These are phyloP conservation scores for Lithodes maja DNA, from an alignment of 2,888 invertebrate species.

Conservation along the genomic window DNA sequence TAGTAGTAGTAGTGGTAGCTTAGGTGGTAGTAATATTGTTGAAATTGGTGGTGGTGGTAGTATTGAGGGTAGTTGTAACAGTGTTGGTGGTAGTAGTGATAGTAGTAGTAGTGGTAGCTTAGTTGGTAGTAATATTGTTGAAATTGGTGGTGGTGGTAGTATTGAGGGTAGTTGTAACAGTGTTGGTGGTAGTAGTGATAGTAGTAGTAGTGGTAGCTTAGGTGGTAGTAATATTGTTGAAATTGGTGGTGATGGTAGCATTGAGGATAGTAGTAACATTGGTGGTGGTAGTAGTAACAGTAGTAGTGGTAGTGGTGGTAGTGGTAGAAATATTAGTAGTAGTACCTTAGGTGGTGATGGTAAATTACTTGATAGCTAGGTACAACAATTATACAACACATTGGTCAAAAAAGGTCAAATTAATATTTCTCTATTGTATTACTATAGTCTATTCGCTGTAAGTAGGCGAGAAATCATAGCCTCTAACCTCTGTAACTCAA, in stretches of 20 bases:
- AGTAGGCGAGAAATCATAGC: no score
- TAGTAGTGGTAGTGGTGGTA: background rate
- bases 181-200: background rate
- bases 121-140: background rate
- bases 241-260: background rate
- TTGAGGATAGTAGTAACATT: background rate
- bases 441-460: no score
- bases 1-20: slow-evolving; percentile 4
- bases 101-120: background rate
- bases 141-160: slow-evolving; percentile 3
- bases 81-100: slow-evolving; percentile 9
- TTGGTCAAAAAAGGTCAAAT: no score
- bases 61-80: slow-evolving; percentile 3
- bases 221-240: background rate
- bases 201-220: background rate
- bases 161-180: slow-evolving; percentile 2
- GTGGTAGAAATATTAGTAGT: background rate
- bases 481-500: no score
- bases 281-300: background rate
- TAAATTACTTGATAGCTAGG: background rate
- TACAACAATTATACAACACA: no score
- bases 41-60: background rate
- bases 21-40: background rate
- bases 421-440: no score
- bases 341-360: background rate